phyloP scores from a whole-genome alignment of 1,140 invertebrate genomes.

The Ips nitidus region DNA sequence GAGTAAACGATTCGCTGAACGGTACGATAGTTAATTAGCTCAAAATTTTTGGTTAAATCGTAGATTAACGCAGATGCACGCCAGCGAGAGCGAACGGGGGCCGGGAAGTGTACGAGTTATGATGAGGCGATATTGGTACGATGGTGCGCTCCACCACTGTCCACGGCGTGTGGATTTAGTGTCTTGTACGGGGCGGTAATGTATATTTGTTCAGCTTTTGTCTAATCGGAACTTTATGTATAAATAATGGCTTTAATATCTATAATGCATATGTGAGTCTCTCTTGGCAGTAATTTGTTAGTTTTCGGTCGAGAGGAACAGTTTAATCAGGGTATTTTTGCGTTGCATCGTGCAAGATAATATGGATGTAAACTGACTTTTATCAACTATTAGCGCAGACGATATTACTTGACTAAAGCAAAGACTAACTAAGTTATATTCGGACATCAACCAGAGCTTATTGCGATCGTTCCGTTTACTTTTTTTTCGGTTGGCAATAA shows the following conservation, averaged over 20 bases:
- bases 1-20: constrained; percentile 49
- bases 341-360: background rate
- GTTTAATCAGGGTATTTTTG: constrained; percentile 5
- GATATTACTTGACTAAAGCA: too few species aligned
- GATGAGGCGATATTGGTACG: constrained; percentile 47
- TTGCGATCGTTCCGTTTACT: too few species aligned
- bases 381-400: too few species aligned
- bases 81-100: constrained; percentile 43
- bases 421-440: too few species aligned
- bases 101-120: constrained; percentile 63
- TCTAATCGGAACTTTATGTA: background rate
- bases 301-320: background rate
- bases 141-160: constrained; percentile 11
- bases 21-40: constrained; percentile 3
- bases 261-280: background rate
- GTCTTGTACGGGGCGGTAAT: constrained; percentile 13
- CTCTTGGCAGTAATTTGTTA: constrained; percentile 6
- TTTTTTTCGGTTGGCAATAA: too few species aligned
- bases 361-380: background rate
- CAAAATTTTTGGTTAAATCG: background rate
- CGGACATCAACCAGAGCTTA: too few species aligned
- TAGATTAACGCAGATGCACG: constrained; percentile 37
- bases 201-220: background rate
- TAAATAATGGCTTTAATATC: constrained; percentile 10
- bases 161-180: constrained; percentile 30